phyloP scores from a whole-genome alignment of 2,888 invertebrate species.

The Temnothorax unifasciatus region DNA sequence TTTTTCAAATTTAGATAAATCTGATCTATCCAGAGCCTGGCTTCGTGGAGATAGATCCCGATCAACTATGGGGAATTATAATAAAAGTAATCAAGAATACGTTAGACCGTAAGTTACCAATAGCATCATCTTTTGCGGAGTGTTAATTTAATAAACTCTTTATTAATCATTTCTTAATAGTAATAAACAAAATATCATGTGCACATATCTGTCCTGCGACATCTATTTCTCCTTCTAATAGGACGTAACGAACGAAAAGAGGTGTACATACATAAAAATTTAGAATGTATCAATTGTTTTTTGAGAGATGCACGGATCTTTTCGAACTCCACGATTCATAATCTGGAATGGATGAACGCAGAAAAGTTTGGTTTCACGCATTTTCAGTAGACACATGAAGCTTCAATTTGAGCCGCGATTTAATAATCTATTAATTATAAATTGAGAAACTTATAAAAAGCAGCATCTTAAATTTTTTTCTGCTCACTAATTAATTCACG shows the following conservation, averaged over 20 bases:
- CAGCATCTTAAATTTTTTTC: not conserved
- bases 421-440: not conserved
- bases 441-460: not conserved
- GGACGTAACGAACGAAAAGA: not conserved
- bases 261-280: not conserved
- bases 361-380: constrained; percentile 47
- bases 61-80: constrained; percentile 91
- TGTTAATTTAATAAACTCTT: not conserved
- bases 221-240: not conserved
- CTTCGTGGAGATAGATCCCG: constrained; percentile 95
- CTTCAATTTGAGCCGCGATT: not conserved
- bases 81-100: constrained; percentile 90
- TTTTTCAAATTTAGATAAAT: constrained; percentile 88
- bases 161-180: not conserved
- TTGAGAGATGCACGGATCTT: not conserved
- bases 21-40: constrained; percentile 93
- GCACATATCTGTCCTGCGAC: not conserved
- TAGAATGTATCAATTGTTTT: not conserved
- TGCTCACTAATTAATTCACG: not conserved
- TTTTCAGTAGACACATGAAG: constrained; percentile 34
- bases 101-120: constrained; percentile 88
- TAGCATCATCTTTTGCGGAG: not conserved
- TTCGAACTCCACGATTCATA: not conserved
- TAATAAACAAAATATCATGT: not conserved
- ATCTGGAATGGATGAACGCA: constrained; percentile 40